Conservation (phyloP, 2,113 vertebrate genomes). For the Apodemus sylvaticus region DNA sequence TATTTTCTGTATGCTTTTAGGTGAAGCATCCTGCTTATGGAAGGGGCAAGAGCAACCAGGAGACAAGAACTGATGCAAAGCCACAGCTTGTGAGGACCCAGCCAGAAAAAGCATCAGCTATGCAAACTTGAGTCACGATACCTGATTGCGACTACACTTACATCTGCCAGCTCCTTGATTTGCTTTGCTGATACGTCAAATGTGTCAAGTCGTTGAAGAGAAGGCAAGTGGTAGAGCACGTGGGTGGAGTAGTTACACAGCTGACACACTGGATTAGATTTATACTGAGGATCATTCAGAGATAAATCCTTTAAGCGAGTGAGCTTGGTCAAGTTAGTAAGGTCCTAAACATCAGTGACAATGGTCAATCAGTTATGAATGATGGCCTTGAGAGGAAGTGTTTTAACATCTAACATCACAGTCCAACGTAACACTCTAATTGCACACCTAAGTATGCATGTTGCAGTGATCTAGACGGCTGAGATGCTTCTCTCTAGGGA, state of each 20-base stretch:
- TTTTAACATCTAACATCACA: conserved; percentile 4
- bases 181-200: conserved; percentile 88
- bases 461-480: background rate
- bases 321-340: conserved; percentile 88
- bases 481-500: background rate
- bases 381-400: background rate
- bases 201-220: conserved; percentile 89
- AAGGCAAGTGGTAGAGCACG: conserved; percentile 91
- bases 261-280: conserved; percentile 91
- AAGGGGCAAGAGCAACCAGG: background rate
- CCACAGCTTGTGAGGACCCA: background rate
- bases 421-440: background rate
- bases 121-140: background rate
- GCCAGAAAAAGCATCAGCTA: background rate
- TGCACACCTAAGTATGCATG: background rate
- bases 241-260: conserved; percentile 93
- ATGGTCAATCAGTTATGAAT: background rate
- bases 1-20: background rate
- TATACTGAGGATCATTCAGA: conserved; percentile 90
- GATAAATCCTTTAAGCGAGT: conserved; percentile 86
- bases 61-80: background rate
- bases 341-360: conserved; percentile 85
- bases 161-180: conserved; percentile 91
- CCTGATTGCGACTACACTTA: conserved; percentile 76
- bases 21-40: conserved; percentile 12